Conservation (phyloP, 2,113 vertebrate species). For the Sphaerodactylus townsendi region DNA sequence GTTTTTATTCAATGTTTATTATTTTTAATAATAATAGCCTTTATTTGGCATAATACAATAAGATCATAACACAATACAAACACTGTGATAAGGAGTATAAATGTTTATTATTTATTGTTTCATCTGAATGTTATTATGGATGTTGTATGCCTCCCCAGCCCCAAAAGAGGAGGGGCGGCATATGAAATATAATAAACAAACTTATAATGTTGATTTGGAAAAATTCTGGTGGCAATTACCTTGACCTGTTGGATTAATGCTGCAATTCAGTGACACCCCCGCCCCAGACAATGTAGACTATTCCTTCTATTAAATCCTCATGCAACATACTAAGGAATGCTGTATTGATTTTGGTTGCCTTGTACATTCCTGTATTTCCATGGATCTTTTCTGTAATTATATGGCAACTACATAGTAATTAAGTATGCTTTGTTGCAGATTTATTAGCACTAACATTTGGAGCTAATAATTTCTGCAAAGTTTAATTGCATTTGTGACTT, state of each 20-base stretch:
- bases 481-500: slow-evolving; percentile 27
- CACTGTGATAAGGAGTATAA: no score
- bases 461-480: slow-evolving; percentile 12
- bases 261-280: not conserved
- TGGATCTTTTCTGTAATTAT: not conserved
- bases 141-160: no score
- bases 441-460: slow-evolving; percentile 24
- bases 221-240: not conserved
- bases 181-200: no score
- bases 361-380: not conserved
- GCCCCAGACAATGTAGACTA: not conserved
- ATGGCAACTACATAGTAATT: slow-evolving; percentile 12
- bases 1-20: no score
- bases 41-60: no score
- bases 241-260: not conserved
- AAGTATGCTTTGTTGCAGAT: not conserved
- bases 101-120: no score
- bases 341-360: not conserved
- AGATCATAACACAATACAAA: no score
- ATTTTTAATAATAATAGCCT: no score
- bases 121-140: no score
- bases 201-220: not conserved
- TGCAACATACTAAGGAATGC: not conserved
- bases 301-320: not conserved
- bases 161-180: no score